Base-by-base conservation (phyloP, 2,797 vertebrate genomes). In the Brotogeris chrysoptera region DNA sequence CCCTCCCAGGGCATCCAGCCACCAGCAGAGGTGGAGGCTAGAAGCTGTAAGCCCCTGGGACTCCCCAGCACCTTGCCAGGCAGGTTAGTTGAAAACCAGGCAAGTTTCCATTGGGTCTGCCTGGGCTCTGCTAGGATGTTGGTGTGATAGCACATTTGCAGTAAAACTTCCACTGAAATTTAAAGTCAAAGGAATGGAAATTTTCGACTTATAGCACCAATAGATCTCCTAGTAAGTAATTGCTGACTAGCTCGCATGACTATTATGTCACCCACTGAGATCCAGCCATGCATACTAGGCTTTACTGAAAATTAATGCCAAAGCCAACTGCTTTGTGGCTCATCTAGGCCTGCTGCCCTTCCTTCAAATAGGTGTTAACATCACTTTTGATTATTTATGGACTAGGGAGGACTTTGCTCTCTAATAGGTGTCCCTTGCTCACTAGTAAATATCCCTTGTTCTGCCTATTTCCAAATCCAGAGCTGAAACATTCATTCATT, bases 221-320 rank as follows among this genome's bases (percentile, higher is more conserved):
- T 63, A 63, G 50, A 52, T 23, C 9, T 87, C 50, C 88, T 17
- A 60, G 43, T 60, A 65, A 79, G 46, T 90, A 85, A 83, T 27
- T 93, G 68, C 55, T 81, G 77, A 90, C 66, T 71, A 60, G 36
- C 20, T 73, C 47, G 64, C 49, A 80, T 88, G 86, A 32, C 71
- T 86, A 12, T 70, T 80, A 28, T 84, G 72, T 76, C 61, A 80
- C 65, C 20, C 65, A 49, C 4, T 59, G 59, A 70, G 79, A 92
- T 66, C 49, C 36, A 88, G n/a, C 39, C 74, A 73, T 87, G 65
- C 73, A 87, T 59, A 25, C 20, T 52, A 47, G 15, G 16, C 18
- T 94, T 94, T 76, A 90, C 79, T 63, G 77, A 79, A 95, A 94
- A 86, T 27, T 38, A 90, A 66, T 47, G 66, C 47, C 39, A 68